phyloP scores from a whole-genome alignment of 2,797 vertebrate genomes.

The Simalia tracyae region DNA sequence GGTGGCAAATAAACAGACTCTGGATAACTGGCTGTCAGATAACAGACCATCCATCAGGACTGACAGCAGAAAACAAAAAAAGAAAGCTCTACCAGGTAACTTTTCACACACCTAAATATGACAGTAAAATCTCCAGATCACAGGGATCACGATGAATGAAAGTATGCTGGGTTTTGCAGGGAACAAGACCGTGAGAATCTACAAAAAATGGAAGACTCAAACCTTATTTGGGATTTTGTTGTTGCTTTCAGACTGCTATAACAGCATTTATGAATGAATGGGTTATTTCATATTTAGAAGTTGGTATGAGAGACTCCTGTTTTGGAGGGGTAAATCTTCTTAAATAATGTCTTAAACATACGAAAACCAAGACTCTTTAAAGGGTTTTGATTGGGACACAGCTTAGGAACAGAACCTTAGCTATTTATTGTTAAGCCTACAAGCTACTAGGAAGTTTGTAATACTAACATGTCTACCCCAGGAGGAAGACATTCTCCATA shows the following conservation, averaged over 20 bases:
- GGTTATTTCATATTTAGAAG: neutral
- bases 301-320: neutral
- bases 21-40: neutral
- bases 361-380: too few species aligned
- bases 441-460: neutral
- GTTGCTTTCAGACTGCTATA: neutral
- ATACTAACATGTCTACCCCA: too few species aligned
- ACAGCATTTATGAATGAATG: neutral
- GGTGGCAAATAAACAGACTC: neutral
- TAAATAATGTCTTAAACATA: neutral
- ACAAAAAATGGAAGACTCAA: neutral
- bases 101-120: neutral
- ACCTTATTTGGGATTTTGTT: neutral
- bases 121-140: neutral
- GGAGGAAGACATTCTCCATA: neutral
- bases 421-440: neutral
- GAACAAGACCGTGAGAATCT: neutral
- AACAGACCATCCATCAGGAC: neutral
- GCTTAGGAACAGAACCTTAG: neutral
- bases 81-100: neutral
- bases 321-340: neutral
- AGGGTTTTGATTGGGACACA: neutral
- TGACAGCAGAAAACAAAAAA: conserved; percentile 8
- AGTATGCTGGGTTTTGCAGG: neutral
- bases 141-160: neutral